phyloP scores from a whole-genome alignment of 2,888 invertebrate species.

The Diabrotica balteata region DNA sequence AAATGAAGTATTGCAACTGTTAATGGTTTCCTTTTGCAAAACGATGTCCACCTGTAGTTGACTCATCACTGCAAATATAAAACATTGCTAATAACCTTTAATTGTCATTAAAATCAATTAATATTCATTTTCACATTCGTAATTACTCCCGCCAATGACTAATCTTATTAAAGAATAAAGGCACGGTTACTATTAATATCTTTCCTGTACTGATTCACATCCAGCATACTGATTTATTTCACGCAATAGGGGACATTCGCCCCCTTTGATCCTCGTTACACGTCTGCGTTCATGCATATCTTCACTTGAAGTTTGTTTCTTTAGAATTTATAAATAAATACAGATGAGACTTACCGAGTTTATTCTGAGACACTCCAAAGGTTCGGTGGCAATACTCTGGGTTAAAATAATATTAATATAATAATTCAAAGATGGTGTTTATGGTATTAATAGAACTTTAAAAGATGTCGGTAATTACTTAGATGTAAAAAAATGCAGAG shows the following conservation, averaged over 20 bases:
- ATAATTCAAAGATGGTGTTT: not conserved
- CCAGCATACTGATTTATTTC: slow-evolving; percentile 6
- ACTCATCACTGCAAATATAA: too few relatives aligned
- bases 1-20: too few relatives aligned
- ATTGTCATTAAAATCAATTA: too few relatives aligned
- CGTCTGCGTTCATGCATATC: slow-evolving; percentile 5
- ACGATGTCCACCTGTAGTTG: too few relatives aligned
- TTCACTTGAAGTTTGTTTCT: slow-evolving; percentile 25
- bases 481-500: too few relatives aligned
- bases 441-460: slow-evolving; percentile 1
- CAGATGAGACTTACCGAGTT: slow-evolving; percentile 14
- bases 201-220: not conserved
- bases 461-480: not conserved
- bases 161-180: too few relatives aligned
- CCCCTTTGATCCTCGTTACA: slow-evolving; percentile 8
- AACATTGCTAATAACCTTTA: too few relatives aligned
- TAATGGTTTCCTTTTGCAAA: too few relatives aligned
- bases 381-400: not conserved
- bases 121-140: too few relatives aligned
- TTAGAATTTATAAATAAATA: slow-evolving; percentile 34
- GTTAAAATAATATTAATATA: slow-evolving; percentile 13
- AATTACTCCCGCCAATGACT: too few relatives aligned
- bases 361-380: slow-evolving; percentile 6
- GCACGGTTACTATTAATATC: too few relatives aligned
- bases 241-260: slow-evolving; percentile 7